Conservation (phyloP, 2,113 vertebrate species). For the Choloepus hoffmanni region DNA sequence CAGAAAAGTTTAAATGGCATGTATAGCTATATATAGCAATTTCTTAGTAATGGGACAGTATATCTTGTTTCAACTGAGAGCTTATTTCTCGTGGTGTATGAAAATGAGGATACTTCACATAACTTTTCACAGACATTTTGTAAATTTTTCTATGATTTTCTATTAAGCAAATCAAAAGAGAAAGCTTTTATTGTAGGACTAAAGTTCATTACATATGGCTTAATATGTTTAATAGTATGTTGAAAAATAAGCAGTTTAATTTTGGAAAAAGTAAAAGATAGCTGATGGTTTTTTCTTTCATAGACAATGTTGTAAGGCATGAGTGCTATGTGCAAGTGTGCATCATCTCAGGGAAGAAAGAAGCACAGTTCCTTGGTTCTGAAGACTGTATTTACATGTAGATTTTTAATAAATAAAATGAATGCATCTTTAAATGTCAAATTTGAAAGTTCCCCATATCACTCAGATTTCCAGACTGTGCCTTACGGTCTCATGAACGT, state of each 20-base stretch:
- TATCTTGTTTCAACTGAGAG: not conserved
- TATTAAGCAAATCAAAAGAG: not conserved
- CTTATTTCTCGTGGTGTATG: not conserved
- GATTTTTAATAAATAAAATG: not conserved
- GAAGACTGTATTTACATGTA: not conserved
- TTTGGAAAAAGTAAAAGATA: not conserved
- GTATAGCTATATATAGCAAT: not conserved
- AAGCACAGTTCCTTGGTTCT: not conserved
- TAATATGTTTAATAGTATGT: not conserved
- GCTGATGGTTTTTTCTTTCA: not conserved
- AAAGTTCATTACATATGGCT: not conserved
- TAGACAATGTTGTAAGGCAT: not conserved
- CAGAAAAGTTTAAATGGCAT: not conserved
- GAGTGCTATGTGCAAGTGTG: fast-evolving
- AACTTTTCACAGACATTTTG: not conserved
- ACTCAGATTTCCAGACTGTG: not conserved
- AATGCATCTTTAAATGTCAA: slow-evolving; percentile 16
- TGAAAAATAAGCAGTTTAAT: not conserved
- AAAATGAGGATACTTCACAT: not conserved
- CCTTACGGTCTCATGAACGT: not conserved
- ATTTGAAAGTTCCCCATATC: not conserved
- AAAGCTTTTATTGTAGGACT: not conserved
- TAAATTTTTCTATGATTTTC: not conserved
- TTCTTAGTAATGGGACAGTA: not conserved
- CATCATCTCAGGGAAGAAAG: not conserved